Percentiles rank a stretch among this genome's conserved stretches.
These are phyloP conservation scores for Ctenopoma multispine DNA, from an alignment of 2,797 vertebrate genomes.

Conservation along the genomic window DNA sequence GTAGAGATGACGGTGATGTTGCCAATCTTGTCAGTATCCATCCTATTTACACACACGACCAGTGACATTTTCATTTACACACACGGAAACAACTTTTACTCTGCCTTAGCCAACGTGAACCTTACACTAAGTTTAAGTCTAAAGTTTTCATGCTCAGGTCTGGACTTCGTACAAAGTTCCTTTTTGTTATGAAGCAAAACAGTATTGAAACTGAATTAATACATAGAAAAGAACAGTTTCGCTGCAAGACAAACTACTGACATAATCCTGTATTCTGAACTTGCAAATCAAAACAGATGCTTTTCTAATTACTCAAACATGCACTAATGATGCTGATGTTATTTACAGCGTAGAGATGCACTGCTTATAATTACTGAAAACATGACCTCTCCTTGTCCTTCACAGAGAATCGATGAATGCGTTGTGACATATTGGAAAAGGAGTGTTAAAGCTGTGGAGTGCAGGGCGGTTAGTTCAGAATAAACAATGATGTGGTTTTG, in stretches of 20 bases:
- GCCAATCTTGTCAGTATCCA: no score
- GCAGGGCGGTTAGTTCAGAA: not conserved
- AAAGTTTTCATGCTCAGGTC: not conserved
- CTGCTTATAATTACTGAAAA: constrained; percentile 69
- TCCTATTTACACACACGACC: not conserved
- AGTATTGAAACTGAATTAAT: not conserved
- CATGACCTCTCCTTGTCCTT: constrained; percentile 66
- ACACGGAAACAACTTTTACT: not conserved
- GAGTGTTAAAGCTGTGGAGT: constrained; percentile 12
- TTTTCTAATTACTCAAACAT: constrained; percentile 67
- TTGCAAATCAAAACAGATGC: constrained; percentile 63
- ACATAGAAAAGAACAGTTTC: not conserved
- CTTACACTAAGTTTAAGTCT: not conserved
- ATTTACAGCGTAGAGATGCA: constrained; percentile 63
- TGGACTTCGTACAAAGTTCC: not conserved
- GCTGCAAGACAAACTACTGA: not conserved
- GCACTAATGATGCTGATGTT: constrained; percentile 63
- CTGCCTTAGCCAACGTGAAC: not conserved
- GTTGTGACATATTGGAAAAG: constrained; percentile 30
- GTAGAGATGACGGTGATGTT: not conserved
- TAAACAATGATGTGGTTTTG: not conserved
- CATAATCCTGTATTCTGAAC: constrained; percentile 24
- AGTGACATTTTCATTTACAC: no score
- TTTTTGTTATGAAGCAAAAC: not conserved
- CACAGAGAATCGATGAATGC: constrained; percentile 46